phyloP scores from a whole-genome alignment of 2,888 invertebrate genomes.

The Mimumesa dahlbomi region DNA sequence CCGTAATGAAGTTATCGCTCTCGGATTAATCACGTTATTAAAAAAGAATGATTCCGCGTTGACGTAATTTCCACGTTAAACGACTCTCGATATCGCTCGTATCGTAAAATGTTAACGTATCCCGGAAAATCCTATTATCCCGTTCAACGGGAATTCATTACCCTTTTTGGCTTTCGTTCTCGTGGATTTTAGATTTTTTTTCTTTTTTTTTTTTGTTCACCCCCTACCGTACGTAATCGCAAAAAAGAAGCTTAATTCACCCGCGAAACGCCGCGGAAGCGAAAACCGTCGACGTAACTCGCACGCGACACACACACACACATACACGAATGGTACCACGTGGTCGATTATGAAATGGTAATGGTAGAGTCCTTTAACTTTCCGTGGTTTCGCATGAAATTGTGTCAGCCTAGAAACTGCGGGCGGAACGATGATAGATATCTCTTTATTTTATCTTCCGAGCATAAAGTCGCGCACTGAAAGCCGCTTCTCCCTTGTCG shows the following conservation, averaged over 20 bases:
- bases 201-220: no score
- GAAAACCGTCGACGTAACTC: conserved; percentile 2
- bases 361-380: background rate
- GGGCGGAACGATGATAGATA: conserved; percentile 14
- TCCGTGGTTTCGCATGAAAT: background rate
- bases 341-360: background rate
- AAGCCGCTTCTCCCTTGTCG: conserved; percentile 10
- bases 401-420: background rate
- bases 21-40: no score
- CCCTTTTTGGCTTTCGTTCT: conserved; percentile 22
- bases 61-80: no score
- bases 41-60: no score
- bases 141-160: conserved; percentile 45
- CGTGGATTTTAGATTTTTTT: background rate
- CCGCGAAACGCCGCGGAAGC: conserved; percentile 5
- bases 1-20: no score
- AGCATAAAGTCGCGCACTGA: background rate
- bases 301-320: no score
- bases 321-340: background rate
- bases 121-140: conserved; percentile 50
- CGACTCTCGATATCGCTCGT: background rate
- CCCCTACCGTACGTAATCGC: background rate
- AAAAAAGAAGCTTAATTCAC: background rate
- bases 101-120: conserved; percentile 36
- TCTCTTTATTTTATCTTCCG: conserved; percentile 16